These are phyloP conservation scores for Periophthalmodon schlosseri DNA, from an alignment of 2,113 vertebrate species.

Conservation along the genomic window DNA sequence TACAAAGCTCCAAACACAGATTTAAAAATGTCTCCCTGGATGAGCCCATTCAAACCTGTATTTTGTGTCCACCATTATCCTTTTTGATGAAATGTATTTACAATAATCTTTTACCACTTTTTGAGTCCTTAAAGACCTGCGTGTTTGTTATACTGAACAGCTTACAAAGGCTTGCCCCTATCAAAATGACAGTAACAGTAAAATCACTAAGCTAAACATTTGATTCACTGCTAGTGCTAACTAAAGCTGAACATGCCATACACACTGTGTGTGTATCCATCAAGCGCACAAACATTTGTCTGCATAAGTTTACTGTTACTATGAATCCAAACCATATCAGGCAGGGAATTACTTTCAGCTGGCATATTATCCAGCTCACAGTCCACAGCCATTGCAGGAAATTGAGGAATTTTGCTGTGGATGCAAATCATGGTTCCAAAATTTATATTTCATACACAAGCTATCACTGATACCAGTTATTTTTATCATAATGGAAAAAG, in stretches of 20 bases:
- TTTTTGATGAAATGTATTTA: not conserved
- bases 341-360: slow-evolving; percentile 62
- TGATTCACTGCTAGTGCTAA: not conserved
- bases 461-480: slow-evolving; percentile 12
- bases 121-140: not conserved
- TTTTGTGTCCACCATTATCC: no score
- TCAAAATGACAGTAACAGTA: not conserved
- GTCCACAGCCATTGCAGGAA: slow-evolving; percentile 63
- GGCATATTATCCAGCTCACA: slow-evolving; percentile 52
- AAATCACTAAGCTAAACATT: not conserved
- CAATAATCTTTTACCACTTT: not conserved
- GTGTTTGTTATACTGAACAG: not conserved
- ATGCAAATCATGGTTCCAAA: slow-evolving; percentile 41
- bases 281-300: slow-evolving; percentile 12
- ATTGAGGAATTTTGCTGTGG: slow-evolving; percentile 66
- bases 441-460: slow-evolving; percentile 37
- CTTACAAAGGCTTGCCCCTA: not conserved
- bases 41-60: no score
- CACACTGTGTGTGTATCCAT: not conserved
- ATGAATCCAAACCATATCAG: slow-evolving; percentile 36
- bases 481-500: slow-evolving; percentile 30
- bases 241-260: not conserved
- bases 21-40: not conserved
- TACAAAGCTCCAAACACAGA: not conserved
- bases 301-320: slow-evolving; percentile 18